Evolutionary conservation across 2,888 invertebrate species (phyloP).

Genomic region (Pristionchus arcanus): DNA sequence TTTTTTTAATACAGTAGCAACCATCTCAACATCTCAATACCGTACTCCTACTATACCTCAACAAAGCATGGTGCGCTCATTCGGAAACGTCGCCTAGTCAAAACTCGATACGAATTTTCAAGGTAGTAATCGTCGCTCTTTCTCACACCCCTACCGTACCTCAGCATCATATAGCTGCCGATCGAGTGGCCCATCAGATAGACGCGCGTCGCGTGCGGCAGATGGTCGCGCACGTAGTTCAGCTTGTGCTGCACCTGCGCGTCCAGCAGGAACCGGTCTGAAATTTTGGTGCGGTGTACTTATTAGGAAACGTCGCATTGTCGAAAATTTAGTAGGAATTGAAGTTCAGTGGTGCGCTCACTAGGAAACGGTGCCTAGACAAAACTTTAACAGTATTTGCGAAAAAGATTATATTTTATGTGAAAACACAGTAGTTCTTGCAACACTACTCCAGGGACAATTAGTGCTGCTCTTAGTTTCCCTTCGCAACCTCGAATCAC

Average conservation of each 20-base stretch:
- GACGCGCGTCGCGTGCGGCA: constrained; percentile 65
- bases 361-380: neutral
- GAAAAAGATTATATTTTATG: no score
- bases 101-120: neutral
- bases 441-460: no score
- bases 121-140: neutral
- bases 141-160: constrained; percentile 51
- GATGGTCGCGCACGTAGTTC: constrained; percentile 68
- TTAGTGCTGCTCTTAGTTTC: no score
- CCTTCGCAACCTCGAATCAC: neutral
- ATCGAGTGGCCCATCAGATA: constrained; percentile 75
- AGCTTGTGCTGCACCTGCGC: constrained; percentile 73
- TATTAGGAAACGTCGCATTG: constrained; percentile 5
- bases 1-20: no score
- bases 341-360: neutral
- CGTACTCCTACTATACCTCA: constrained; percentile 12
- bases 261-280: constrained; percentile 71
- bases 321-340: neutral
- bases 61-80: neutral
- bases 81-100: neutral
- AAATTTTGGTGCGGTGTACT: neutral
- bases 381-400: neutral
- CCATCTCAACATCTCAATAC: neutral
- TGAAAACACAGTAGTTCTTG: no score
- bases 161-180: constrained; percentile 72